A percentile compares a stretch with the other conserved stretches of the same genome.
Evolutionary conservation across 2,888 invertebrate genomes (phyloP).

Genomic region (Tuta absoluta): DNA sequence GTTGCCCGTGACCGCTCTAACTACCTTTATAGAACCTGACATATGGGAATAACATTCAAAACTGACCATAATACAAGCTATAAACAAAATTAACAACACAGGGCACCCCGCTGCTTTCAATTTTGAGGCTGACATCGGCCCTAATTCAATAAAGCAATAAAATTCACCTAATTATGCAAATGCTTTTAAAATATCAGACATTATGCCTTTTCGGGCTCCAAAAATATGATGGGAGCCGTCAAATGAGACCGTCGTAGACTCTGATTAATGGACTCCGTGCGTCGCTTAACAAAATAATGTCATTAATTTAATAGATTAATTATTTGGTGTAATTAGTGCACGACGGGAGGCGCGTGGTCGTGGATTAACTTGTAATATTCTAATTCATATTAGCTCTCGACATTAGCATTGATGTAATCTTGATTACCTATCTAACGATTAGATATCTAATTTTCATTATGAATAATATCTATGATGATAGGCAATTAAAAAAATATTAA

Average conservation of each 20-base stretch:
- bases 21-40: constrained; percentile 72
- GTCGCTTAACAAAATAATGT: constrained; percentile 58
- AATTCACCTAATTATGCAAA: constrained; percentile 82
- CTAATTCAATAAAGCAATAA: constrained; percentile 82
- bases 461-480: too few species aligned
- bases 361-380: constrained; percentile 31
- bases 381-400: constrained; percentile 23
- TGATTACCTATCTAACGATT: background rate
- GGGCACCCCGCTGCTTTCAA: constrained; percentile 77
- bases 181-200: constrained; percentile 73
- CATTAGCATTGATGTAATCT: constrained; percentile 16
- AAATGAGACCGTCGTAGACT: constrained; percentile 57
- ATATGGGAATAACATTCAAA: constrained; percentile 76
- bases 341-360: constrained; percentile 45
- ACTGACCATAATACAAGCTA: constrained; percentile 77
- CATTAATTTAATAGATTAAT: constrained; percentile 62
- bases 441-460: background rate
- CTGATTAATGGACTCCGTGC: constrained; percentile 65
- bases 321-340: constrained; percentile 56
- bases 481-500: too few species aligned
- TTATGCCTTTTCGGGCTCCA: constrained; percentile 68
- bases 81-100: constrained; percentile 82
- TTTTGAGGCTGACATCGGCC: constrained; percentile 79
- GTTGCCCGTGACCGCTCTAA: constrained; percentile 70
- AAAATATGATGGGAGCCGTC: constrained; percentile 72